phyloP scores from a whole-genome alignment of 2,113 vertebrate genomes.

The Ictalurus furcatus region DNA sequence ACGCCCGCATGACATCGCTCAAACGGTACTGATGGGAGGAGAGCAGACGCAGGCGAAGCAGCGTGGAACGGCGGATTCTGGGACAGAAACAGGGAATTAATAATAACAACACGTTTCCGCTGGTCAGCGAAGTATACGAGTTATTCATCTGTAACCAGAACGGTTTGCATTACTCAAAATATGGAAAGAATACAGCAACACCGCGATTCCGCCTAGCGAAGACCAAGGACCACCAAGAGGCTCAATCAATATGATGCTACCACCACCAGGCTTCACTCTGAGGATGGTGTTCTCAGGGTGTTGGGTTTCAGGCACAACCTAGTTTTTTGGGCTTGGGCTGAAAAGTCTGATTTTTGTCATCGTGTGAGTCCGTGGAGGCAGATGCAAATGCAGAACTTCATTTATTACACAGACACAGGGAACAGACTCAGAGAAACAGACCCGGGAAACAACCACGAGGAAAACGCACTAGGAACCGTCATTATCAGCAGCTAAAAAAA shows the following conservation, averaged over 20 bases:
- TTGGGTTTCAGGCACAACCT: background rate
- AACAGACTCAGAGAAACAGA: too few species aligned
- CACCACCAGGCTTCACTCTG: background rate
- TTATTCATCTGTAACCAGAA: background rate
- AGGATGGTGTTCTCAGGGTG: background rate
- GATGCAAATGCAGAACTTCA: too few species aligned
- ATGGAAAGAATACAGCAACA: background rate
- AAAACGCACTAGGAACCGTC: too few species aligned
- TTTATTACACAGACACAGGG: too few species aligned
- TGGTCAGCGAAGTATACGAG: background rate
- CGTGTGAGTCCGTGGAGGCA: too few species aligned
- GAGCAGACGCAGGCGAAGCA: constrained; percentile 73
- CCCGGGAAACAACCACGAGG: too few species aligned
- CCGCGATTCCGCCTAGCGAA: background rate
- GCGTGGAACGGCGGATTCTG: constrained; percentile 78
- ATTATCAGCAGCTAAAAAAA: too few species aligned
- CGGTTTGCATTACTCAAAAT: background rate
- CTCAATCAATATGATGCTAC: background rate
- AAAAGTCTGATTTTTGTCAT: background rate
- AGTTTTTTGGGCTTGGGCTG: background rate
- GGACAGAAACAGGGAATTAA: background rate
- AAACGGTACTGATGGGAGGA: constrained; percentile 69
- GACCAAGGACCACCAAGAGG: background rate
- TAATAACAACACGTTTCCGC: background rate
- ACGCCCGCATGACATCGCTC: constrained; percentile 73